Evolutionary conservation across 2,113 vertebrate species (phyloP).

Genomic region (Galeopterus variegatus): DNA sequence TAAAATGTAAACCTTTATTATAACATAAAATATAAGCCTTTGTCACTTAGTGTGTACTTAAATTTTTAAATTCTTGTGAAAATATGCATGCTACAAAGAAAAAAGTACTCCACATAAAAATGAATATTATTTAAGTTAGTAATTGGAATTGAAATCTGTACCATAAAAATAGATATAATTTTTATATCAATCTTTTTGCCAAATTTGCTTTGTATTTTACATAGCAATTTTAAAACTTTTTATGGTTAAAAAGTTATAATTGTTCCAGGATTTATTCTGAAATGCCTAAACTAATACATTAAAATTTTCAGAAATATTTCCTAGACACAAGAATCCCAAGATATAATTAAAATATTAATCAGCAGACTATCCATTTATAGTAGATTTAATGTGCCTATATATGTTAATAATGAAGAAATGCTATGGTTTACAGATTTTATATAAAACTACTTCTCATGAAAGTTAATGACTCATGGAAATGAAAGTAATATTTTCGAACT

Average conservation of each 20-base stretch:
- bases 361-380: constrained; percentile 62
- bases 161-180: not conserved
- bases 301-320: constrained; percentile 46
- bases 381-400: constrained; percentile 65
- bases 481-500: constrained; percentile 59
- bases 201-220: not conserved
- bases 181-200: not conserved
- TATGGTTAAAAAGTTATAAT: constrained; percentile 30
- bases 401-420: constrained; percentile 69
- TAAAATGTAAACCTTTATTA: no score
- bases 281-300: constrained; percentile 2
- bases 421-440: constrained; percentile 64
- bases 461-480: constrained; percentile 71
- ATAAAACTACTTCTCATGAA: constrained; percentile 60
- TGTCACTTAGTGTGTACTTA: not conserved
- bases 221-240: constrained; percentile 35
- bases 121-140: not conserved
- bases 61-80: constrained; percentile 1
- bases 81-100: not conserved
- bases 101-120: not conserved
- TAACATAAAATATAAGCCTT: not conserved
- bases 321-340: constrained; percentile 5
- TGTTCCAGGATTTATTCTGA: constrained; percentile 55
- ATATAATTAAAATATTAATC: constrained; percentile 63
- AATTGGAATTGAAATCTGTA: not conserved